phyloP scores from a whole-genome alignment of 2,888 invertebrate species.

The Rhorus exstirpatorius region DNA sequence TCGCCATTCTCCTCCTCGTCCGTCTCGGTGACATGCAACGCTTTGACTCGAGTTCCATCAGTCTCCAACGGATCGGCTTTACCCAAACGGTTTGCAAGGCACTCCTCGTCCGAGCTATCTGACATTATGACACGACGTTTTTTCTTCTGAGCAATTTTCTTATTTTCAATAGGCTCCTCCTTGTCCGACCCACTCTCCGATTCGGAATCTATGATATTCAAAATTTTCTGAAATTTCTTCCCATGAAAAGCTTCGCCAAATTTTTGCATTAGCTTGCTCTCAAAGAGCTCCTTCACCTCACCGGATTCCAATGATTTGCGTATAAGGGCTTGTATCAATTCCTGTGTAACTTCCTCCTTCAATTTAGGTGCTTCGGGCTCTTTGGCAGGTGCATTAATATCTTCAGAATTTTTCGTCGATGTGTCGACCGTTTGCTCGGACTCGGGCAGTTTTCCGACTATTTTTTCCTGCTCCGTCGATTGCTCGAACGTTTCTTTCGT shows the following conservation, averaged over 20 bases:
- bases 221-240: conserved; percentile 87
- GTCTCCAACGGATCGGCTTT: conserved; percentile 45
- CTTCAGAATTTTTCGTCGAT: conserved; percentile 56
- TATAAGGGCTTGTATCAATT: conserved; percentile 80
- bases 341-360: conserved; percentile 79
- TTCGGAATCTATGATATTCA: conserved; percentile 88
- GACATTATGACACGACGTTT: conserved; percentile 80
- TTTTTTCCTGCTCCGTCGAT: conserved; percentile 74
- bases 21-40: conserved; percentile 28
- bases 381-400: conserved; percentile 21
- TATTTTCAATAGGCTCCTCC: conserved; percentile 78
- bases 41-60: conserved; percentile 11
- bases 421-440: conserved; percentile 77
- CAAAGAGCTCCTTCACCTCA: conserved; percentile 80
- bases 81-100: conserved; percentile 75
- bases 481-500: conserved; percentile 81
- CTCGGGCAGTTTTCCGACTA: conserved; percentile 25
- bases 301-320: conserved; percentile 79
- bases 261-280: conserved; percentile 87
- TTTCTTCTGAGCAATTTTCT: conserved; percentile 69
- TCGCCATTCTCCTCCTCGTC: conserved; percentile 37
- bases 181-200: conserved; percentile 85
- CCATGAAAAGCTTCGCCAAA: conserved; percentile 80
- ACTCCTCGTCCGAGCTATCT: conserved; percentile 81
- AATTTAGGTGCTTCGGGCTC: conserved; percentile 61